Evolutionary conservation across 2,797 vertebrate species (phyloP), one percentile per base, ranked within the genome.

Genomic region (Platyrinchus mystaceus): DNA sequence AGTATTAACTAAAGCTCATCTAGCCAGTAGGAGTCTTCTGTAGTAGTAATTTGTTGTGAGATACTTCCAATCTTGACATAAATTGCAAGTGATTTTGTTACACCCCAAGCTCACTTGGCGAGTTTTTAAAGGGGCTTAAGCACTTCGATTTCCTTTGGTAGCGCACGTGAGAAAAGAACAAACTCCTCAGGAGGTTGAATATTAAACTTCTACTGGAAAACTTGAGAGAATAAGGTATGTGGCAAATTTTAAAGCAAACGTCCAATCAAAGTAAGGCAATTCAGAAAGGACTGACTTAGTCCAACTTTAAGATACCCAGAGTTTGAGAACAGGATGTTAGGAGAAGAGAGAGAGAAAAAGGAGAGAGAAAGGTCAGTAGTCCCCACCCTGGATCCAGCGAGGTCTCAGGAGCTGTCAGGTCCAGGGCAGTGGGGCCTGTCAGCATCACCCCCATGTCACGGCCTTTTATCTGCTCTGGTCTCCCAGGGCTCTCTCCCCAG

Each of bases 91-190:
- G 64, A 52, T 30, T 46, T 34, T 76, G 32, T 50, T 50, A 63
- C 4, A 50, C 17, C 10, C 6, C 0, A 0, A 69, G 43, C 8
- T 56, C 50, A 21, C 28, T 58, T 10, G 3, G 10, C 1, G 10
- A 0, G 0, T 28, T 83, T 63, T 70, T 50, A 39, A 58, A 64
- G 39, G 28, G 58, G 9, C 8, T 50, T 30, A 70, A n/a, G 24
- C 24, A 39, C 6, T 13, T 8, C 0, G 0, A 18, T 15, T 76
- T 17, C 16, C 23, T 37, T 2, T 3, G 2, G 7, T 12, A 6
- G 58, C 9, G 10, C 37, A 50, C n/a, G 5, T 43, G 20, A 63
- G 37, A 37, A 56, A 76, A 27, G 16, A 56, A 44, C 6, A 69
- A 49, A 63, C 9, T 76, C 58, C 17, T 43, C 20, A 69, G 20